Percentiles rank a stretch among this genome's conserved stretches.
Evolutionary conservation across 2,113 vertebrate species (phyloP).

Genomic region (Hiodon alosoides): DNA sequence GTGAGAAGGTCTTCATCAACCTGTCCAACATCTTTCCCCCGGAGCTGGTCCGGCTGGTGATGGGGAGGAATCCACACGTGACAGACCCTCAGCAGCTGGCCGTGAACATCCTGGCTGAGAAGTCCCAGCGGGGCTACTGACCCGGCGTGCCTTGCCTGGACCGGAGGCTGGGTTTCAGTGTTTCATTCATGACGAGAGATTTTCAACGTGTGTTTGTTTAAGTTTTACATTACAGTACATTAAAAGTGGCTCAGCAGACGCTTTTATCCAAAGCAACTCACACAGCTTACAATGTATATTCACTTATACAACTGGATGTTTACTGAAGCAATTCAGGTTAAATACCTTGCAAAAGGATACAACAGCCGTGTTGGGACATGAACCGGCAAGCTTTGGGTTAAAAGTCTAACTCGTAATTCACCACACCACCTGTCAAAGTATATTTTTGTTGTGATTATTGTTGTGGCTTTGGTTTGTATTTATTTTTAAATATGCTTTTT

Average conservation of each 20-base stretch:
- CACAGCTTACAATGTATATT: too few relatives aligned
- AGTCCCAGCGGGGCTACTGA: conserved; percentile 69
- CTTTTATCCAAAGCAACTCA: background rate
- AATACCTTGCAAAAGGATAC: too few relatives aligned
- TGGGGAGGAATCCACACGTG: conserved; percentile 89
- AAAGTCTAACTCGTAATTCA: background rate
- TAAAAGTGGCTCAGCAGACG: background rate
- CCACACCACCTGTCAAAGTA: too few relatives aligned
- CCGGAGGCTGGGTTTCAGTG: conserved; percentile 65
- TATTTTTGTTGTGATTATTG: conserved; percentile 25
- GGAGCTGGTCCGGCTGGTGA: conserved; percentile 85
- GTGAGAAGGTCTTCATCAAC: conserved; percentile 86
- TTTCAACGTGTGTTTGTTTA: too few relatives aligned
- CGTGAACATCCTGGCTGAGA: conserved; percentile 88
- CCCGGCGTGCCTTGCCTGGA: conserved; percentile 22
- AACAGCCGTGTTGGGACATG: too few relatives aligned
- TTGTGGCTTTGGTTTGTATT: conserved; percentile 26
- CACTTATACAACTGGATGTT: too few relatives aligned
- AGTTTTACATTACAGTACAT: too few relatives aligned
- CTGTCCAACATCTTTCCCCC: conserved; percentile 96
- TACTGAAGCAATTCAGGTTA: too few relatives aligned
- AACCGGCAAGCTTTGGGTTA: too few relatives aligned
- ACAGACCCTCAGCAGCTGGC: conserved; percentile 91
- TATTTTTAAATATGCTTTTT: conserved; percentile 18
- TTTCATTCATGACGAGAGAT: background rate